Evolutionary conservation across 2,888 invertebrate genomes (phyloP).

Genomic region (Ctena decussata): DNA sequence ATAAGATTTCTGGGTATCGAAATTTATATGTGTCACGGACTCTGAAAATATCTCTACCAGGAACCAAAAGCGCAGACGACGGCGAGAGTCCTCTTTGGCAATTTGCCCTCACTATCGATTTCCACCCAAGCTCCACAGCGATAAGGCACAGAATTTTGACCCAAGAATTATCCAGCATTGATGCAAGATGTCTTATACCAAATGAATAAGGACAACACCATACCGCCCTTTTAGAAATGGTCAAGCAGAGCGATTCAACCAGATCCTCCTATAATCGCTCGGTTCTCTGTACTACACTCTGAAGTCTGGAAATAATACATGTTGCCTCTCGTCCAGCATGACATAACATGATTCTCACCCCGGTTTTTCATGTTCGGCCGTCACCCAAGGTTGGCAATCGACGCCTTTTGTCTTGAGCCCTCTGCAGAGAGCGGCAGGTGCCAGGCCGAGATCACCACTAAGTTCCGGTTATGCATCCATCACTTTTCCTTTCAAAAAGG

Average conservation of each 20-base stretch:
- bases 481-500: conserved; percentile 7
- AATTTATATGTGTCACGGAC: too few relatives aligned
- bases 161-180: conserved; percentile 30
- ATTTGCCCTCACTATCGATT: conserved; percentile 47
- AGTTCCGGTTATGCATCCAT: not conserved
- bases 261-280: conserved; percentile 26
- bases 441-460: not conserved
- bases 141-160: conserved; percentile 37
- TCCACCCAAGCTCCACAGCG: conserved; percentile 27
- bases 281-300: conserved; percentile 11
- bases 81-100: conserved; percentile 36
- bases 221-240: conserved; percentile 41
- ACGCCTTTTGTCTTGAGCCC: not conserved
- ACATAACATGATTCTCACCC: not conserved
- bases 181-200: conserved; percentile 12
- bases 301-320: not conserved
- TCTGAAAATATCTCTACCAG: too few relatives aligned
- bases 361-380: not conserved
- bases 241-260: conserved; percentile 33
- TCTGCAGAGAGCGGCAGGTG: not conserved
- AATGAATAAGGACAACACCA: conserved; percentile 30
- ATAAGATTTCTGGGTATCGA: too few relatives aligned
- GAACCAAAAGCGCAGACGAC: conserved; percentile 40
- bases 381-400: not conserved
- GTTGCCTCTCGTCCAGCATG: not conserved